Evolutionary conservation across 2,888 invertebrate species (phyloP).

Genomic region (Macropis europaea): DNA sequence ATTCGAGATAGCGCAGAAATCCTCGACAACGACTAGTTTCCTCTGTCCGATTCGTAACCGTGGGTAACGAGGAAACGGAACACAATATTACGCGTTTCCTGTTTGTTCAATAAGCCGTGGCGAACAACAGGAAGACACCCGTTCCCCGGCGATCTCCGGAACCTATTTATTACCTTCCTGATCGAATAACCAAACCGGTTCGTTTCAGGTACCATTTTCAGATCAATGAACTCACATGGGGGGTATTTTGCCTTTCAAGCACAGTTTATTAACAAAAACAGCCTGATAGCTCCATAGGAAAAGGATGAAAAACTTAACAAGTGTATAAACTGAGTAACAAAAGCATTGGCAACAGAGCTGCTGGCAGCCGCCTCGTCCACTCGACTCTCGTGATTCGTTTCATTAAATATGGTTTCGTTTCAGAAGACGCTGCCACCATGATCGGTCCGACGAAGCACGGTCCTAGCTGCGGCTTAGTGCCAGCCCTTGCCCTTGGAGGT

Average conservation of each 20-base stretch:
- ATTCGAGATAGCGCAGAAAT: conserved; percentile 67
- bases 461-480: conserved; percentile 56
- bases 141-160: not conserved
- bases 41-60: conserved; percentile 45
- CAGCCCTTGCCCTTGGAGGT: conserved; percentile 70
- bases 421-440: conserved; percentile 1
- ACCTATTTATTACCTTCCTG: not conserved
- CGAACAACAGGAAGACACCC: conserved; percentile 23
- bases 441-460: not conserved
- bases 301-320: conserved; percentile 62
- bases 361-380: not conserved
- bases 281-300: not conserved
- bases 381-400: not conserved
- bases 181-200: not conserved
- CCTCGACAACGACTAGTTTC: conserved; percentile 23
- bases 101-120: conserved; percentile 4
- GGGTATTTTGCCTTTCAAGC: not conserved
- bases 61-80: conserved; percentile 52
- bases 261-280: conserved; percentile 53
- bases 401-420: conserved; percentile 16
- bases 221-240: not conserved
- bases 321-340: conserved; percentile 51
- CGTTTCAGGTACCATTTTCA: no score
- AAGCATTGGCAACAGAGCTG: conserved; percentile 10
- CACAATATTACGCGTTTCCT: conserved; percentile 44